Percentiles rank a stretch among this genome's conserved stretches.
These are phyloP conservation scores for Eucera pruinosa DNA, from an alignment of 2,888 invertebrate genomes.

Conservation along the genomic window DNA sequence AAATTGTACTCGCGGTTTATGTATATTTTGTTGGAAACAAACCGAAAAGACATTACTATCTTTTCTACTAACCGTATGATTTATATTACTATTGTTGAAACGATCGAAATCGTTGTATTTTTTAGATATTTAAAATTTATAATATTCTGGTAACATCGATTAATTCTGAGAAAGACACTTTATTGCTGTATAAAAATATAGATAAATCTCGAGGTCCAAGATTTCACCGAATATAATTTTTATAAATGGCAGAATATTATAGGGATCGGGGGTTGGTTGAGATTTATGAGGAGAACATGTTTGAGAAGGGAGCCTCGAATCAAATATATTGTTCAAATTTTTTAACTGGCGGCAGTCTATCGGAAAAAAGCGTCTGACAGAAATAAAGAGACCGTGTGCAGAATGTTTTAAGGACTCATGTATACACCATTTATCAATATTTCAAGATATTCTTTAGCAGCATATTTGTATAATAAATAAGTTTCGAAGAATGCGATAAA, in stretches of 20 bases:
- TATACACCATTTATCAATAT: not conserved
- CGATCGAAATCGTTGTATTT: too few species aligned
- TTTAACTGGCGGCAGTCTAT: not conserved
- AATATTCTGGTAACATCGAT: too few species aligned
- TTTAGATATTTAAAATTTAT: too few species aligned
- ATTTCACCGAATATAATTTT: slow-evolving; percentile 3
- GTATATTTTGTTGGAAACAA: too few species aligned
- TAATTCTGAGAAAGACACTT: not conserved
- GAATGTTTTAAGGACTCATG: not conserved
- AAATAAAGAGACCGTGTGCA: not conserved
- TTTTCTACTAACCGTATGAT: too few species aligned
- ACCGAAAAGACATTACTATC: too few species aligned
- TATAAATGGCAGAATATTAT: slow-evolving; percentile 13
- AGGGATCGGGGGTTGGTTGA: not conserved
- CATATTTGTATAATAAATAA: not conserved
- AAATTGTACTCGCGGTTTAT: too few species aligned
- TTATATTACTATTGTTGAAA: too few species aligned
- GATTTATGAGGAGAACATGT: not conserved
- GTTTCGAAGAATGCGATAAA: not conserved
- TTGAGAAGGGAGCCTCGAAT: not conserved
- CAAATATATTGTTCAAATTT: slow-evolving; percentile 12
- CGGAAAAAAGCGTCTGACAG: not conserved
- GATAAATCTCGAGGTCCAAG: too few species aligned
- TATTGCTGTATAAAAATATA: not conserved
- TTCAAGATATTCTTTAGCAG: not conserved